A percentile compares a stretch with the other conserved stretches of the same genome.
phyloP scores from a whole-genome alignment of 1,140 invertebrate genomes.

The Cyclina sinensis region DNA sequence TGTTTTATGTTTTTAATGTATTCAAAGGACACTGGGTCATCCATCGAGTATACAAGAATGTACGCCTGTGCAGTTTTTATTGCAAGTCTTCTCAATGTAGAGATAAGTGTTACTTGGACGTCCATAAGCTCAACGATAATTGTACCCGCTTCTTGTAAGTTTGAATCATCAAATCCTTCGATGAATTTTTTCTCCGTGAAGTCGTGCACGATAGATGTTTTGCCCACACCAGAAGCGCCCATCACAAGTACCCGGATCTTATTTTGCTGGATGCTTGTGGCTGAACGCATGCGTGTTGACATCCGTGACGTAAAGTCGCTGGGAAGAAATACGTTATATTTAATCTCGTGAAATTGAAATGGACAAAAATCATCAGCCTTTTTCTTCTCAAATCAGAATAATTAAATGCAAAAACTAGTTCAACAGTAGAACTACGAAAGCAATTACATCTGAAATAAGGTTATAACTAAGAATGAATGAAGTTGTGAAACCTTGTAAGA shows the following conservation, averaged over 20 bases:
- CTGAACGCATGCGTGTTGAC: neutral
- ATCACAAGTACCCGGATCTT: neutral
- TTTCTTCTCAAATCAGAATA: no score
- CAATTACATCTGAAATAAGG: no score
- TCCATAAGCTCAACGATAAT: neutral
- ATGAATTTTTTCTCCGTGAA: neutral
- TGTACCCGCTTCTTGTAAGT: neutral
- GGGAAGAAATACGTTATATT: neutral
- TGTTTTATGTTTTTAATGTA: neutral
- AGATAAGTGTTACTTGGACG: neutral
- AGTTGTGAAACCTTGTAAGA: no score
- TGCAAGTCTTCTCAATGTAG: neutral
- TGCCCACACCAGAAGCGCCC: neutral
- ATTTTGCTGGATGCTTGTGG: neutral
- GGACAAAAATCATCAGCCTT: no score
- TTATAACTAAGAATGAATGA: no score
- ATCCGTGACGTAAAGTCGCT: neutral
- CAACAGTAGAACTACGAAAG: no score
- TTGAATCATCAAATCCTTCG: neutral
- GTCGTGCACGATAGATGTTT: neutral
- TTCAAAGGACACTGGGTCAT: neutral
- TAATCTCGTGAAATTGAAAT: no score
- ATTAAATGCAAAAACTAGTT: no score
- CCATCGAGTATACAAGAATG: neutral
- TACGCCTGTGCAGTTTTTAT: conserved; percentile 13